phyloP scores from a whole-genome alignment of 2,797 vertebrate genomes.

The Sylvilagus floridanus region DNA sequence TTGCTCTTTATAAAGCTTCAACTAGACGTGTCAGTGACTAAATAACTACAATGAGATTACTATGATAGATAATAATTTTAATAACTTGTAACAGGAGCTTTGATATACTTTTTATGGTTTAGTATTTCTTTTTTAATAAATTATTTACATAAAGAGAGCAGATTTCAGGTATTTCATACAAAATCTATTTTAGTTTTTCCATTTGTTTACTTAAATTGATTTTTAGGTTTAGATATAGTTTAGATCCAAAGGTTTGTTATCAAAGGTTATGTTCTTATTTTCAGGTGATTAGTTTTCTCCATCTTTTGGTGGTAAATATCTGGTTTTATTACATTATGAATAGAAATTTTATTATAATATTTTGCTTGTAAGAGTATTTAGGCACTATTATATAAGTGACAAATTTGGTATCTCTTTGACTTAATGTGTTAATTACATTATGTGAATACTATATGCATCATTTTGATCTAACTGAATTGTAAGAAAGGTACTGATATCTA shows the following conservation, averaged over 20 bases:
- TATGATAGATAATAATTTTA: constrained; percentile 72
- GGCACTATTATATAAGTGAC: neutral
- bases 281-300: constrained; percentile 67
- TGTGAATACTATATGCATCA: neutral
- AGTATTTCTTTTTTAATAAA: too few relatives aligned
- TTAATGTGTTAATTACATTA: neutral
- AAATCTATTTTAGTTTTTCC: too few relatives aligned
- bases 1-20: constrained; percentile 62
- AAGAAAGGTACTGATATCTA: constrained; percentile 9
- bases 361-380: constrained; percentile 52
- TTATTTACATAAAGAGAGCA: too few relatives aligned
- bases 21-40: constrained; percentile 53
- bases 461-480: constrained; percentile 12
- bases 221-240: constrained; percentile 51
- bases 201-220: too few relatives aligned
- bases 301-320: constrained; percentile 68
- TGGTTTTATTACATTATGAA: constrained; percentile 64
- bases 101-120: constrained; percentile 48
- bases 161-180: too few relatives aligned
- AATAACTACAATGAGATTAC: constrained; percentile 64
- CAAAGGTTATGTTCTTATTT: constrained; percentile 72
- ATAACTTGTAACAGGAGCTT: constrained; percentile 58
- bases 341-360: constrained; percentile 52
- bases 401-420: constrained; percentile 4
- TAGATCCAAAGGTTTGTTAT: constrained; percentile 66